A percentile compares a stretch with the other conserved stretches of the same genome.
Conservation (phyloP, 1,140 invertebrate species). For the Drosophila pruinosa region DNA sequence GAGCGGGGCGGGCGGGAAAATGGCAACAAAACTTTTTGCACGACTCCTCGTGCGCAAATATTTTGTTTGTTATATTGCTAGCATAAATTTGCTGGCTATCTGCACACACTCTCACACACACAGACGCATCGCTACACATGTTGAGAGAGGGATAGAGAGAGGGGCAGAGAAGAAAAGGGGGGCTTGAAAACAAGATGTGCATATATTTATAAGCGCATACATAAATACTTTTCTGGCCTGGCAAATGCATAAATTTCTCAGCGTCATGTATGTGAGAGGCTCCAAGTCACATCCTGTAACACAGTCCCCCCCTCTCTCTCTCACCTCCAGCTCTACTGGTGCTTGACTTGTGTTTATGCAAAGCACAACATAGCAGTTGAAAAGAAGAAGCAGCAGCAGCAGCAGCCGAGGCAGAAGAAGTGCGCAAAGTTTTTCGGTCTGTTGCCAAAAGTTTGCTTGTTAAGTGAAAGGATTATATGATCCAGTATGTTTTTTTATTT, state of each 20-base stretch:
- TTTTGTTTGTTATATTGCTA: slow-evolving; percentile 80
- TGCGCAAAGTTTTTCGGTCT: slow-evolving; percentile 64
- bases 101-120: slow-evolving; percentile 46
- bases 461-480: slow-evolving; percentile 82
- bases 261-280: slow-evolving; percentile 50
- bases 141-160: slow-evolving; percentile 3
- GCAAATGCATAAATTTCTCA: slow-evolving; percentile 74
- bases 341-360: slow-evolving; percentile 73
- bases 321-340: neutral
- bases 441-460: slow-evolving; percentile 78
- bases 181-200: slow-evolving; percentile 49
- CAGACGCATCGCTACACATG: neutral
- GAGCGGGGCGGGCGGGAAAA: slow-evolving; percentile 1
- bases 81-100: slow-evolving; percentile 79
- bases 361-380: slow-evolving; percentile 65
- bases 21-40: slow-evolving; percentile 61
- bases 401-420: slow-evolving; percentile 26
- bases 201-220: slow-evolving; percentile 80
- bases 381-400: slow-evolving; percentile 14
- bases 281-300: slow-evolving; percentile 51
- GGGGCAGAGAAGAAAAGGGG: neutral
- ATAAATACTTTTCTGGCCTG: slow-evolving; percentile 76
- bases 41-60: slow-evolving; percentile 69
- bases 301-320: neutral
- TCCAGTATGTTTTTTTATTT: slow-evolving; percentile 51